Evolutionary conservation across 2,797 vertebrate species (phyloP), one percentile per base, ranked within the genome.

Genomic region (Furcifer pardalis): DNA sequence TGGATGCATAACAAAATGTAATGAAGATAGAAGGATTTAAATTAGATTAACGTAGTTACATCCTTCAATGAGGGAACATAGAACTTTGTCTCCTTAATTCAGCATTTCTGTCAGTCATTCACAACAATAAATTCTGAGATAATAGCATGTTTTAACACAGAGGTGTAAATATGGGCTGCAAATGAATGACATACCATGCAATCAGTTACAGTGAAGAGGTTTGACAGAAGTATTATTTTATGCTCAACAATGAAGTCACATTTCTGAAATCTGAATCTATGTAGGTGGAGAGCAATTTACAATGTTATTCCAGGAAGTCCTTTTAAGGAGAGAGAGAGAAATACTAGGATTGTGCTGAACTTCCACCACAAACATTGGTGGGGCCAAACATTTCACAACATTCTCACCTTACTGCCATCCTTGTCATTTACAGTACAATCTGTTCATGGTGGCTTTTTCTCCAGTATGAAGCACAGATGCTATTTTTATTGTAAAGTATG

Each of bases 1-100:
- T 89, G 56, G 60, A 56, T 76, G 73, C n/a, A 62, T 69, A 87
- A 87, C 84, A 92, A 60, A 89, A 90, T 35, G 25, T 42, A 40
- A 42, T 63, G 87, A 85, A 89, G 56, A 60, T 52, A 88, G 84
- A 87, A 88, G 77, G 9, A 3, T 25, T 88, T 86, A 81, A 66
- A 73, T 12, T 32, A 25, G 6, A 77, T 15, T 40, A 68, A 80
- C 23, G 52, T 30, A 23, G 12, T 4, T 68, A 65, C 23, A 23
- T 19, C 46, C 56, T 32, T 79, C 12, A 3, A 68, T 5, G 17
- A 17, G 74, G 40, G 69, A 84, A 72, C 44, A 21, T 0, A 32
- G 17, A 19, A 86, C 17, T 59, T 86, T 52, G 75, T 83, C 87
- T 89, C 59, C 44, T 10, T 1, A 66, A 4, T 60, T 90, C 69